phyloP scores from a whole-genome alignment of 2,888 invertebrate species.

The Ectropis crepuscularia region DNA sequence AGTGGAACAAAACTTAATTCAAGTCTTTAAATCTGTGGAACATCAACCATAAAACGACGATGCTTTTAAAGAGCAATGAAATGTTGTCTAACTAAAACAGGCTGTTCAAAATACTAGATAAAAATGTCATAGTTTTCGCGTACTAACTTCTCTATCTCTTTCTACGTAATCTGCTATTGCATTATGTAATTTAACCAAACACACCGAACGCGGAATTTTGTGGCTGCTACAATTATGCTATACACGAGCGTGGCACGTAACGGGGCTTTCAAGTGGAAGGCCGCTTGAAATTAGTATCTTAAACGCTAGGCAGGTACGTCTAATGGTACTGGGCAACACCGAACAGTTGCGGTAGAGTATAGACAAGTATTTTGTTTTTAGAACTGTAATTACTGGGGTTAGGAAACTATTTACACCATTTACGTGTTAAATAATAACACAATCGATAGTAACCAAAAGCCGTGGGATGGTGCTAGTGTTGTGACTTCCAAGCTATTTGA shows the following conservation, averaged over 20 bases:
- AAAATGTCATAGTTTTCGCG: background rate
- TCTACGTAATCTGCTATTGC: conserved; percentile 29
- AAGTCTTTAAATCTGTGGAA: too few relatives aligned
- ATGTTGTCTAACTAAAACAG: background rate
- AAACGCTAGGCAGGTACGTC: conserved; percentile 23
- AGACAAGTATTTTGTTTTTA: conserved; percentile 16
- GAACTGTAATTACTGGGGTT: background rate
- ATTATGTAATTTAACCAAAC: conserved; percentile 59
- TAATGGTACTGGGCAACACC: conserved; percentile 18
- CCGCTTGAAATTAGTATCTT: conserved; percentile 42
- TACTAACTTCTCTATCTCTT: background rate
- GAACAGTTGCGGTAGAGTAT: conserved; percentile 16
- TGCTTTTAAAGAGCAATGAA: too few relatives aligned
- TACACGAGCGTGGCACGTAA: conserved; percentile 46
- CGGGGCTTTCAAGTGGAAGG: conserved; percentile 39
- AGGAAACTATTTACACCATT: conserved; percentile 3
- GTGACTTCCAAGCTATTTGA: too few relatives aligned
- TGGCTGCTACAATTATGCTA: conserved; percentile 55
- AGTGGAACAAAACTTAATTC: too few relatives aligned
- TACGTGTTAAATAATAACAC: conserved; percentile 3
- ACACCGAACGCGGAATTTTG: conserved; percentile 60
- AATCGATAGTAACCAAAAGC: background rate
- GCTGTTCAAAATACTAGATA: background rate
- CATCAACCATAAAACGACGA: too few relatives aligned
- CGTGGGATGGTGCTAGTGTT: background rate